Conservation (phyloP, 2,888 invertebrate species). For the Pollenia angustigena region DNA sequence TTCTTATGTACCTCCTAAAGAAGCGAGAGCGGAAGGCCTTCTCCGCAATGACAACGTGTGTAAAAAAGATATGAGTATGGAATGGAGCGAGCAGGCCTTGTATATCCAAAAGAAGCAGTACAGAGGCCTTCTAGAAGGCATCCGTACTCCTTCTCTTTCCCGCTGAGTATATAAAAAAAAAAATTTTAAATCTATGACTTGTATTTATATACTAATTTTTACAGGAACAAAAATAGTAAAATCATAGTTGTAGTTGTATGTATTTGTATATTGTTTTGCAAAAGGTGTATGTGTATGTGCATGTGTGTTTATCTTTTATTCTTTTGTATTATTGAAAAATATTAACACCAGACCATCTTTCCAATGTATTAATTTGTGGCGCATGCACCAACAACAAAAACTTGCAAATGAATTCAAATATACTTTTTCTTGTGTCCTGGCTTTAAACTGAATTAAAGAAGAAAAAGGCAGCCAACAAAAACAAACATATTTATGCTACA, state of each 20-base stretch:
- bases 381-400: slow-evolving; percentile 64
- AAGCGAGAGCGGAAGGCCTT: no score
- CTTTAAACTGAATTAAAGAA: not conserved
- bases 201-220: not conserved
- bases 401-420: slow-evolving; percentile 35
- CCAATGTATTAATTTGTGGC: slow-evolving; percentile 61
- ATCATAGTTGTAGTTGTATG: not conserved
- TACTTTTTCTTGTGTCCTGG: slow-evolving; percentile 1
- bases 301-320: slow-evolving; percentile 6
- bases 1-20: no score
- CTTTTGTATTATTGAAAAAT: slow-evolving; percentile 33
- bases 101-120: no score
- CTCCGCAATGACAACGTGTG: no score
- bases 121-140: no score
- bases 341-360: slow-evolving; percentile 25
- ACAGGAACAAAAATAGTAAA: slow-evolving; percentile 12
- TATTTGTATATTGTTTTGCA: not conserved
- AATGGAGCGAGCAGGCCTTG: no score
- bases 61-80: no score
- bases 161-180: slow-evolving; percentile 23
- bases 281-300: not conserved
- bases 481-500: slow-evolving; percentile 2
- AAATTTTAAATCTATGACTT: slow-evolving; percentile 31
- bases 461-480: slow-evolving; percentile 20
- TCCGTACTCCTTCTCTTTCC: no score